Percentiles rank a stretch among this genome's conserved stretches.
Evolutionary conservation across 2,797 vertebrate species (phyloP).

Genomic region (Danio kyathit): DNA sequence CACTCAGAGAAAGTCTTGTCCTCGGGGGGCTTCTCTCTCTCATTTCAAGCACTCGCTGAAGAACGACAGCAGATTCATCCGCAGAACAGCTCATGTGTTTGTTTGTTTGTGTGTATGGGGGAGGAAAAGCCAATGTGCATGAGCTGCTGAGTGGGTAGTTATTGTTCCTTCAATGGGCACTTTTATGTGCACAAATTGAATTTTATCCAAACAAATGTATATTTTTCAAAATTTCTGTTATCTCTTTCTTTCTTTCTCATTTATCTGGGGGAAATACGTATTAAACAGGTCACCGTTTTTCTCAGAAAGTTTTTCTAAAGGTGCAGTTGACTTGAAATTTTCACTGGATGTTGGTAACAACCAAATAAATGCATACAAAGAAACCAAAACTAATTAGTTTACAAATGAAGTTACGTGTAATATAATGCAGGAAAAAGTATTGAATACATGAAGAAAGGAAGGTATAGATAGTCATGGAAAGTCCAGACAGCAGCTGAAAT

Average conservation of each 20-base stretch:
- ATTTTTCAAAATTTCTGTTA: neutral
- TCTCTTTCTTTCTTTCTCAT: neutral
- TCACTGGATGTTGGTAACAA: too few relatives aligned
- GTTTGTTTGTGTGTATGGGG: neutral
- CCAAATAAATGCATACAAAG: too few relatives aligned
- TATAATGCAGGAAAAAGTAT: too few relatives aligned
- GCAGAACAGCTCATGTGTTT: conserved; percentile 55
- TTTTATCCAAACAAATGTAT: conserved; percentile 8
- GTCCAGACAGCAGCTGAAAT: too few relatives aligned
- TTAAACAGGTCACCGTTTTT: too few relatives aligned
- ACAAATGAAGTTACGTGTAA: too few relatives aligned
- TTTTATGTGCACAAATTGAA: conserved; percentile 56
- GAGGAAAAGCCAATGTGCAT: conserved; percentile 3
- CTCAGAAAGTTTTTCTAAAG: too few relatives aligned
- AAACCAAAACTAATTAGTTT: too few relatives aligned
- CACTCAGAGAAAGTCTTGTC: conserved; percentile 44
- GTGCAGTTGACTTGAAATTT: too few relatives aligned
- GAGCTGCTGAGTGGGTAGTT: conserved; percentile 45
- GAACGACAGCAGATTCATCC: conserved; percentile 58
- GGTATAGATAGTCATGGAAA: too few relatives aligned
- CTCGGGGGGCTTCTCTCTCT: conserved; percentile 45
- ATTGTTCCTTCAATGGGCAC: conserved; percentile 17
- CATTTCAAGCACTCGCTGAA: conserved; percentile 43
- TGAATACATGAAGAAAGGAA: too few relatives aligned
- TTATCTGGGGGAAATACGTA: too few relatives aligned